A percentile compares a stretch with the other conserved stretches of the same genome.
phyloP scores from a whole-genome alignment of 2,888 invertebrate species.

The Nineta flava region DNA sequence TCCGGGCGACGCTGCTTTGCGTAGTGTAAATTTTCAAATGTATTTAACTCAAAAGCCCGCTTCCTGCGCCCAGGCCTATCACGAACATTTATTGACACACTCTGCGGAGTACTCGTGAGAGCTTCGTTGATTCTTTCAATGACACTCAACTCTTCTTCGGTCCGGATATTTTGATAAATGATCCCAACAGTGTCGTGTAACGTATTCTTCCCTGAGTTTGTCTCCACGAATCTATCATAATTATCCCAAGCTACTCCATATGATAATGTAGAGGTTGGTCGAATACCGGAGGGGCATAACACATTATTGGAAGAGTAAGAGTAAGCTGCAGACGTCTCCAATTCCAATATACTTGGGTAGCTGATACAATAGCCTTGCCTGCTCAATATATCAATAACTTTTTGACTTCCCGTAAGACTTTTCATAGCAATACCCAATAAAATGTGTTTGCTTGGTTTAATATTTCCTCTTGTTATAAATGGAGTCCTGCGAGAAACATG shows the following conservation, averaged over 20 bases:
- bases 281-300: slow-evolving; percentile 14
- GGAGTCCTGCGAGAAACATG: slow-evolving; percentile 1
- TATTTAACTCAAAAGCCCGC: slow-evolving; percentile 11
- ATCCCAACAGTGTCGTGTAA: slow-evolving; percentile 22
- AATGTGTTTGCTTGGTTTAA: slow-evolving; percentile 14
- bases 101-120: slow-evolving; percentile 2
- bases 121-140: slow-evolving; percentile 9
- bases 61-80: slow-evolving; percentile 13
- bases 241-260: slow-evolving; percentile 16
- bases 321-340: slow-evolving; percentile 15
- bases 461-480: slow-evolving; percentile 12
- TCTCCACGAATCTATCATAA: slow-evolving; percentile 16
- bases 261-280: slow-evolving; percentile 12
- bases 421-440: slow-evolving; percentile 13
- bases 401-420: slow-evolving; percentile 14
- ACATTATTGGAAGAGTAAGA: slow-evolving; percentile 10
- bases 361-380: slow-evolving; percentile 12
- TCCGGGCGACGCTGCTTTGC: not conserved
- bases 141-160: slow-evolving; percentile 11
- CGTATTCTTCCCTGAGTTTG: slow-evolving; percentile 14
- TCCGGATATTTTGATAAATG: slow-evolving; percentile 17
- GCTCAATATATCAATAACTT: slow-evolving; percentile 13
- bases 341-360: slow-evolving; percentile 9
- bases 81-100: slow-evolving; percentile 9
- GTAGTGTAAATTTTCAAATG: slow-evolving; percentile 10